Evolutionary conservation across 2,888 invertebrate species (phyloP), one percentile per base, ranked within the genome.

Genomic region (Hypsopygia costalis): DNA sequence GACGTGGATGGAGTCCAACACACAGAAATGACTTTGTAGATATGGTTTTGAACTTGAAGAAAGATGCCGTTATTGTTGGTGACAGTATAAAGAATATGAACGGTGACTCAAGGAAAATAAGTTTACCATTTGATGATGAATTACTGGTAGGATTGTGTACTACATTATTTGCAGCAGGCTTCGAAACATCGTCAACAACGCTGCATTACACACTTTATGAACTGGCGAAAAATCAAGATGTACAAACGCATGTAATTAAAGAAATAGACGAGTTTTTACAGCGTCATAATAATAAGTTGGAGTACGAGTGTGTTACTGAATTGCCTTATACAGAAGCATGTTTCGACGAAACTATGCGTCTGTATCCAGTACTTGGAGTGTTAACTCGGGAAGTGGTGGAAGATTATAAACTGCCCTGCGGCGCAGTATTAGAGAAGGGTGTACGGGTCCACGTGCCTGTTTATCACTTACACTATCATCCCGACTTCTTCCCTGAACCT

Each of bases 81-180:
- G 71, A 74, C 9, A 62, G 64, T 20, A 52, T 75, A 1, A 56
- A 33, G 0, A 69, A 67, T 12, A 31, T 49, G 1, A 59, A 60
- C 12, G 59, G 54, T 0, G 55, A 43, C 0, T 47, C 47, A 0
- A 56, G 65, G 4, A 66, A 53, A 11, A 37, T 61, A 0, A 10
- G 45, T 0, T 29, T 77, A 1, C 56, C 69, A 3, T 52, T 90
- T 0, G 70, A 74, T 1, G 55, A 87, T 9, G 69, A 87, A 0
- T 61, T 90, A 30, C 47, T 91, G 10, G 75, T 81, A 0, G 82
- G 90, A 0, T 91, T 92, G 37, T 82, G 89, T 0, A 69, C 89
- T 5, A 51, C 87, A 0, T 90, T 93, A 33, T 81, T 80, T 11
- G 66, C 45, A 0, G 81, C 76, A 7, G 81, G 81, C 1, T 81